Evolutionary conservation across 2,888 invertebrate species (phyloP).

Genomic region (Himalopsyche japonica): DNA sequence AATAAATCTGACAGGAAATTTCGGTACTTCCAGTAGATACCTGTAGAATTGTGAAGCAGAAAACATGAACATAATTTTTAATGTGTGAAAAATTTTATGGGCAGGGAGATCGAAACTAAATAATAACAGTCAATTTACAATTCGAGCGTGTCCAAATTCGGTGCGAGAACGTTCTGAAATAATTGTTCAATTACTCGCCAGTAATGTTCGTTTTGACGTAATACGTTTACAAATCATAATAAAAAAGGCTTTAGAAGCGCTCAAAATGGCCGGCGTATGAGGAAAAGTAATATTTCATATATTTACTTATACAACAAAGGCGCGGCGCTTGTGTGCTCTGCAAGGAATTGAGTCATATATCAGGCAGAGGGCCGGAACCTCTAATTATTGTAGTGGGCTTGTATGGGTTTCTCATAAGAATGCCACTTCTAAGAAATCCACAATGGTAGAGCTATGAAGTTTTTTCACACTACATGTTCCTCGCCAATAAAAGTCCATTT

Average conservation of each 20-base stretch:
- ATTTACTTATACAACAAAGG: conserved; percentile 5
- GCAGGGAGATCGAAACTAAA: neutral
- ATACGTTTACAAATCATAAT: conserved; percentile 1
- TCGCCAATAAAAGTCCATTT: too few relatives aligned
- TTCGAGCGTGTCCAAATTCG: neutral
- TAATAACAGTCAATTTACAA: neutral
- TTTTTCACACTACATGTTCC: neutral
- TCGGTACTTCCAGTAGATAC: neutral
- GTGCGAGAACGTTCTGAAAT: neutral
- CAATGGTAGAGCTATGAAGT: neutral
- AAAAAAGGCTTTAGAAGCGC: neutral
- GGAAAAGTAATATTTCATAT: neutral
- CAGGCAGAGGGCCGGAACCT: conserved; percentile 16
- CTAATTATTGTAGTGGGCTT: conserved; percentile 3
- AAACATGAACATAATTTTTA: neutral
- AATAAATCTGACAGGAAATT: neutral
- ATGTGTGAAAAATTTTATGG: neutral
- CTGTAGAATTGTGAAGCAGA: neutral
- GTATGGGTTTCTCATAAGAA: neutral
- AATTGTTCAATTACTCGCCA: neutral
- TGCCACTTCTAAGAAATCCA: neutral
- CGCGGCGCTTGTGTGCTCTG: conserved; percentile 5
- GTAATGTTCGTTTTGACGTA: neutral
- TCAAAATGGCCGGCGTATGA: neutral
- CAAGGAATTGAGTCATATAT: conserved; percentile 27